Base-by-base conservation (phyloP, 2,888 invertebrate genomes). In the Drosophila macrospina region DNA sequence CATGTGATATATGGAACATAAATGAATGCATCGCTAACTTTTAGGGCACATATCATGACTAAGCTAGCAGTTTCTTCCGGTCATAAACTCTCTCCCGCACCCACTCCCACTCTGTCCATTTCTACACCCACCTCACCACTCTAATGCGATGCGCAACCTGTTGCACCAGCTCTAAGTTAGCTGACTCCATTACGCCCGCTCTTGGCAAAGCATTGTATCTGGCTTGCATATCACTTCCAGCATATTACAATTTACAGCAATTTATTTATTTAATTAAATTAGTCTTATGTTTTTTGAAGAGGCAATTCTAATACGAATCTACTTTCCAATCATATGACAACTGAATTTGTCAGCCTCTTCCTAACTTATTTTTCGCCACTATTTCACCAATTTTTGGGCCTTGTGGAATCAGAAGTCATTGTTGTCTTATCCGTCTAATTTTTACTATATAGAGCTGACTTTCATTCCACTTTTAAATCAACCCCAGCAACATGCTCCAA, bases 111-210 rank as follows among this genome's bases (percentile, higher is more conserved):
- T 30, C 28, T 5, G 3, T 1, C 16, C 48, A 48, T 26, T 37
- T 15, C 4, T n/a, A 39, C 4, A 5, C 37, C 15, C 15, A 26
- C 20, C 20, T 20, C 24, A 0, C 28, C 11, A 6, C 11, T 26
- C 37, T 26, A 13, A 39, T n/a, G 4, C 20, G 30, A 8, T 20
- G 20, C 7, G n/a, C 45, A 56, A 45, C 56, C 56, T 56, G 56
- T 56, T 56, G 45, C 56, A 7, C 15, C 24, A n/a, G 16, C 5
- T 39, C 15, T n/a, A 39, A 39, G 28, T 32, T 39, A n/a, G n/a
- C n/a, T n/a, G n/a, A n/a, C n/a, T n/a, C n/a, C 16, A 8, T 16
- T 16, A 11, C 10, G 10, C 30, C n/a, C 7, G 4, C 34, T 13
- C 24, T 48, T 34, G 8, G n/a, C 34, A 10, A 34, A 8, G n/a